phyloP scores from a whole-genome alignment of 2,888 invertebrate genomes.

The Dexiosoma caninum region DNA sequence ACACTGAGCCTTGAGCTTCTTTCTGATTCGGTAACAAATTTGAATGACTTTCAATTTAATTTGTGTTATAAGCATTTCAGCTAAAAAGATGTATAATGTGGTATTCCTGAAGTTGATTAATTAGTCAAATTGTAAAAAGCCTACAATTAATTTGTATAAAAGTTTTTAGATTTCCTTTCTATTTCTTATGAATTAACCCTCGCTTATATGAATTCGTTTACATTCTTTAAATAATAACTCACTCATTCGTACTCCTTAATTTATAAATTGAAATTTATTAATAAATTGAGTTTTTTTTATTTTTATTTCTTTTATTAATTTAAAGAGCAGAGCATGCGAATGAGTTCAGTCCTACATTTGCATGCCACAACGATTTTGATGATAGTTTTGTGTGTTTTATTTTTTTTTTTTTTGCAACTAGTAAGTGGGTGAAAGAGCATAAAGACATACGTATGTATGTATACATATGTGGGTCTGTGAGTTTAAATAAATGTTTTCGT shows the following conservation, averaged over 20 bases:
- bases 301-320: conserved; percentile 34
- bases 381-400: conserved; percentile 28
- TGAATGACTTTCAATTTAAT: too few species aligned
- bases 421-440: neutral
- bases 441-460: neutral
- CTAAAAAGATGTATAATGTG: too few species aligned
- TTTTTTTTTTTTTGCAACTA: neutral
- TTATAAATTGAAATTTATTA: neutral
- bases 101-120: too few species aligned
- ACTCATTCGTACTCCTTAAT: neutral
- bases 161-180: too few species aligned
- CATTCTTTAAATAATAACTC: neutral
- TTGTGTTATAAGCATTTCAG: too few species aligned
- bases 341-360: neutral
- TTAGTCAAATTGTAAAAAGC: too few species aligned
- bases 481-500: conserved; percentile 10
- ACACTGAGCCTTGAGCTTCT: too few species aligned
- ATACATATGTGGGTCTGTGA: neutral
- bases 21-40: too few species aligned
- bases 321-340: neutral
- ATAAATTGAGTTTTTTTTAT: conserved; percentile 24
- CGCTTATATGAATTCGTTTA: neutral
- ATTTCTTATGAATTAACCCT: conserved; percentile 1
- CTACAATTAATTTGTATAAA: too few species aligned
- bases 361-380: neutral